Percentiles rank a stretch among this genome's conserved stretches.
Evolutionary conservation across 2,888 invertebrate genomes (phyloP).

Genomic region (Monoplex corrugatus): DNA sequence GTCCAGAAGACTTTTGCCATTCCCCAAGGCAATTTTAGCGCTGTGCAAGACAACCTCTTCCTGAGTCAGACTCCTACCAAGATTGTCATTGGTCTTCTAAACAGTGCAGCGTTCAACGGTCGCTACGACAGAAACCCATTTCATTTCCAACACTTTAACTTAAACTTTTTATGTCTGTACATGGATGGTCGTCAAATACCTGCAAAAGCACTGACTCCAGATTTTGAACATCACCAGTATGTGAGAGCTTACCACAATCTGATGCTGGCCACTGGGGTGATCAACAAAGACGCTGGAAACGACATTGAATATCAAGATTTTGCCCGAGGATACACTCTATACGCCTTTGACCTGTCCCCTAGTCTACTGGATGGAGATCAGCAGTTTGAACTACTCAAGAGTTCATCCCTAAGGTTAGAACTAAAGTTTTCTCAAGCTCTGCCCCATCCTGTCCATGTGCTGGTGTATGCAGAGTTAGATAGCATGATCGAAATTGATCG

Average conservation of each 20-base stretch:
- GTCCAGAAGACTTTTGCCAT: not conserved
- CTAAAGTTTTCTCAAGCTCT: too few relatives aligned
- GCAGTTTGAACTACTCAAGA: slow-evolving; percentile 7
- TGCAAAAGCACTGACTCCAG: not conserved
- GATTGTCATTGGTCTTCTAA: not conserved
- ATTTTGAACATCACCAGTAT: not conserved
- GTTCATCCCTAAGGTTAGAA: too few relatives aligned
- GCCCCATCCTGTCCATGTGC: too few relatives aligned
- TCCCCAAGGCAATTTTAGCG: not conserved
- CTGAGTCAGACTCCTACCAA: not conserved
- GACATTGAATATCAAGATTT: not conserved
- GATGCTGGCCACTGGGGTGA: not conserved
- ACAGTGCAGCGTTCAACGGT: not conserved
- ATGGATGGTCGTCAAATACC: not conserved
- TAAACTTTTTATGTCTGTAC: not conserved
- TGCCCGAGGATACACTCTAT: slow-evolving; percentile 1
- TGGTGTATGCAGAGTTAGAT: too few relatives aligned
- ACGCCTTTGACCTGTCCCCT: slow-evolving; percentile 39
- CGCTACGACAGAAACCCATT: not conserved
- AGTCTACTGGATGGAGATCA: slow-evolving; percentile 17
- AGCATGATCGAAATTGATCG: too few relatives aligned
- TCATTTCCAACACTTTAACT: not conserved
- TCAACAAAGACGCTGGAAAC: slow-evolving; percentile 10
- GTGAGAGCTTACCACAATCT: not conserved
- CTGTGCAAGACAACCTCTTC: not conserved